Evolutionary conservation across 2,888 invertebrate species (phyloP).

Genomic region (Omphaloscelis lunosa): DNA sequence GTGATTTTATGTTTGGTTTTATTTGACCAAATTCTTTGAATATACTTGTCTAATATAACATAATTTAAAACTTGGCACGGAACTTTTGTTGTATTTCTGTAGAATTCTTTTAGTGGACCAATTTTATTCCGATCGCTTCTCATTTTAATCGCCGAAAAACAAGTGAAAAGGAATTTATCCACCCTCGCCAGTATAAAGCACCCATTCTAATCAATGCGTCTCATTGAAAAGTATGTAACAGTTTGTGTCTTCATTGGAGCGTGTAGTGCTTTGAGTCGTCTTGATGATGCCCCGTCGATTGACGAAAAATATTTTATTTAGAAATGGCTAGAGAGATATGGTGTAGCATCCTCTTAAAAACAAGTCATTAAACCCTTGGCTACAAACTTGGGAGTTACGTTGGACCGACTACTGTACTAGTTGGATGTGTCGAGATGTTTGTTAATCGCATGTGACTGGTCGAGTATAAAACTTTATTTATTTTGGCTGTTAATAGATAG

Average conservation of each 20-base stretch:
- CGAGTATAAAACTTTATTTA: slow-evolving; percentile 75
- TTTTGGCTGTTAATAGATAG: slow-evolving; percentile 78
- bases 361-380: slow-evolving; percentile 58
- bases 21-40: slow-evolving; percentile 47
- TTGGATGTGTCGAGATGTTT: slow-evolving; percentile 55
- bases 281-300: slow-evolving; percentile 16
- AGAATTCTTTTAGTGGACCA: slow-evolving; percentile 18
- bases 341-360: slow-evolving; percentile 37
- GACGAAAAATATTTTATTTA: slow-evolving; percentile 12
- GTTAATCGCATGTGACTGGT: slow-evolving; percentile 59
- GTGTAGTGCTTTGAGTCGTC: neutral
- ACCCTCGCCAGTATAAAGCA: neutral
- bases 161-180: slow-evolving; percentile 31
- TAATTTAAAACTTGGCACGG: slow-evolving; percentile 55
- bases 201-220: slow-evolving; percentile 18
- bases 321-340: slow-evolving; percentile 12
- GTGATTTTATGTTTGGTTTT: slow-evolving; percentile 44
- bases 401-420: slow-evolving; percentile 39
- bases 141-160: slow-evolving; percentile 33
- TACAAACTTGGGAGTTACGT: slow-evolving; percentile 31
- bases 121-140: slow-evolving; percentile 26
- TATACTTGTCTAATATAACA: slow-evolving; percentile 37
- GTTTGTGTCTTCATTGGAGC: slow-evolving; percentile 10
- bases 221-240: slow-evolving; percentile 29
- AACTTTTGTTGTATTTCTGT: slow-evolving; percentile 35